Base-by-base conservation (phyloP, 2,113 vertebrate genomes). In the Melanerpes aurifrons region DNA sequence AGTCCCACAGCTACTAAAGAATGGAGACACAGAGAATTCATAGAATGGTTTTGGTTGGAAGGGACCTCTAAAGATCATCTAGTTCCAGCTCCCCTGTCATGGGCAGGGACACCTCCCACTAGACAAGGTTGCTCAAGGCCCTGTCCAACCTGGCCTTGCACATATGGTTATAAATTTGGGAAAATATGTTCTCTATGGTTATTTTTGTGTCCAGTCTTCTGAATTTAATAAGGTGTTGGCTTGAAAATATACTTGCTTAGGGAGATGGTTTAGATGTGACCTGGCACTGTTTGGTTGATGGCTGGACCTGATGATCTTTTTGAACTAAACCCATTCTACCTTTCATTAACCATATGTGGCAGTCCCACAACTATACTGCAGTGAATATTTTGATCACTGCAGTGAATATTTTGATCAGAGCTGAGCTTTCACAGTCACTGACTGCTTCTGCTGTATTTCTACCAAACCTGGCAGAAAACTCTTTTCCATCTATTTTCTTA, bases 1-100 rank as follows among this genome's bases (percentile, higher is more conserved):
- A 85, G 53, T 94, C 82, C 72, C n/a, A 0, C 16, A 86, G 82
- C 79, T 77, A 43, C 64, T 20, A 31, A 90, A 77, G 76, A 40
- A 87, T 77, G 66, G 85, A 85, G 72, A 87, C 86, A 43, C 68
- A 53, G 61, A 82, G 82, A 74, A 58, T 87, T 72, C 79, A 93
- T 25, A 24, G 22, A 53, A 53, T 53, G 50, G 50, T 53, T 53
- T 53, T 22, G 50, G 24, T 9, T 53, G 50, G 50, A 25, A 53
- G 50, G 12, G 50, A 25, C 22, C 22, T 24, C 24, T 25, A 13
- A 53, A 53, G 50, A 25, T 53, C 50, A 53, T 25, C 22, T 22
- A 24, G 50, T 25, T 25, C 50, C 22, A 53, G 7, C 50, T 53
- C 50, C 22, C 22, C 50, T 53, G 22, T 18, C 12, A 13, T 53